Evolutionary conservation across 2,113 vertebrate species (phyloP).

Genomic region (Rutilus rutilus): DNA sequence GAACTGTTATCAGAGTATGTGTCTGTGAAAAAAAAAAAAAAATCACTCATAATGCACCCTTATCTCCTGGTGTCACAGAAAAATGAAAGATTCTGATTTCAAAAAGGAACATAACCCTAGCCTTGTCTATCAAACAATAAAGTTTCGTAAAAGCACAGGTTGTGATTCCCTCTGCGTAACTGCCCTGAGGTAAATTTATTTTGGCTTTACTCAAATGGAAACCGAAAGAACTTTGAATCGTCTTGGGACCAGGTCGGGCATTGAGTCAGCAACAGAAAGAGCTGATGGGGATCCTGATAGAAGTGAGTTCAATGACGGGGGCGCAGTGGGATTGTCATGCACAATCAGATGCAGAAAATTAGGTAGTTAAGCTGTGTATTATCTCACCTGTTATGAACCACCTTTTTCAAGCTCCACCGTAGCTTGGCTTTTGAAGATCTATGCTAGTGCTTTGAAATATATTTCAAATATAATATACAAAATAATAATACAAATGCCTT

Average conservation of each 20-base stretch:
- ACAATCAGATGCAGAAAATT: slow-evolving; percentile 38
- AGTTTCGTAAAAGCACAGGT: slow-evolving; percentile 58
- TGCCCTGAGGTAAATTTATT: slow-evolving; percentile 57
- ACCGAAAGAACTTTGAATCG: slow-evolving; percentile 57
- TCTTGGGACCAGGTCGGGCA: slow-evolving; percentile 44
- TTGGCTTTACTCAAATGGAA: slow-evolving; percentile 58
- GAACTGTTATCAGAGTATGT: slow-evolving; percentile 62
- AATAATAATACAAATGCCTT: neutral
- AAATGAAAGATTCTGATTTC: slow-evolving; percentile 18
- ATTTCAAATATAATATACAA: no score
- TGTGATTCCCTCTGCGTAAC: slow-evolving; percentile 56
- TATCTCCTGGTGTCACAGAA: slow-evolving; percentile 45
- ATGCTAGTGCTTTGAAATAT: neutral
- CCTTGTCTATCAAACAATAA: slow-evolving; percentile 76
- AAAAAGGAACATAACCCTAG: slow-evolving; percentile 66
- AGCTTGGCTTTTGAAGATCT: neutral
- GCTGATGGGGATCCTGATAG: slow-evolving; percentile 46
- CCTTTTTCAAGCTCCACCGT: slow-evolving; percentile 40
- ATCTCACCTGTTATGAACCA: slow-evolving; percentile 41
- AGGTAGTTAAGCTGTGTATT: slow-evolving; percentile 25
- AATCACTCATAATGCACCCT: slow-evolving; percentile 42
- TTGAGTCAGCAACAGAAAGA: slow-evolving; percentile 43
- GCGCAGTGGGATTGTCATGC: slow-evolving; percentile 39
- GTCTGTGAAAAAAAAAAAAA: slow-evolving; percentile 36
- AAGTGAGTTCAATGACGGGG: slow-evolving; percentile 50